phyloP scores from a whole-genome alignment of 2,888 invertebrate genomes.

The Hedychridium roseum region DNA sequence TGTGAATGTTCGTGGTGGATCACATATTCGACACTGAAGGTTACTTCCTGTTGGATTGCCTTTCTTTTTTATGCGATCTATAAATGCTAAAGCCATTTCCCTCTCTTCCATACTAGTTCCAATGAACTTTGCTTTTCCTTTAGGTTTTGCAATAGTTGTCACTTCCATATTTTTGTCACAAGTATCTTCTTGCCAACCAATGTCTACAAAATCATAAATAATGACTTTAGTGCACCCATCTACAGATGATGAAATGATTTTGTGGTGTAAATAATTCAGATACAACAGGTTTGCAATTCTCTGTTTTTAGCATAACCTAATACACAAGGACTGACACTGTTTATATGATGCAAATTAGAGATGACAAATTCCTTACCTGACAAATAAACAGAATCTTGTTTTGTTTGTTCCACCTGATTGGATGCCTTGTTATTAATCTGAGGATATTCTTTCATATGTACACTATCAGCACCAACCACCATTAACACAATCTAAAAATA shows the following conservation, averaged over 20 bases:
- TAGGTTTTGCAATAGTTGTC: conserved; percentile 53
- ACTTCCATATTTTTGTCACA: conserved; percentile 24
- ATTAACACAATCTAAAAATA: conserved; percentile 58
- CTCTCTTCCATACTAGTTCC: conserved; percentile 64
- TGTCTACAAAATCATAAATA: conserved; percentile 18
- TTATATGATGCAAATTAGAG: conserved; percentile 1
- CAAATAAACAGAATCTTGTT: conserved; percentile 25
- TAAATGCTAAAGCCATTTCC: conserved; percentile 66
- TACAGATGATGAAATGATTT: background rate
- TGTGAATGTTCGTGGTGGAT: conserved; percentile 67
- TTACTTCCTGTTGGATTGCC: conserved; percentile 59
- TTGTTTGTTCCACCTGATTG: conserved; percentile 28
- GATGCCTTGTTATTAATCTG: conserved; percentile 41
- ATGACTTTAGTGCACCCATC: background rate
- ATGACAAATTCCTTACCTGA: conserved; percentile 27
- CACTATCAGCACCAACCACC: conserved; percentile 56
- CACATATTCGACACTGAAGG: conserved; percentile 68
- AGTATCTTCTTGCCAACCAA: conserved; percentile 25
- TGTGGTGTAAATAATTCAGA: background rate
- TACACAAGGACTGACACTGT: no score
- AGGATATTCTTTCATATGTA: conserved; percentile 54
- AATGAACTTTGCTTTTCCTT: conserved; percentile 65
- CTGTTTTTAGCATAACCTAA: conserved; percentile 1
- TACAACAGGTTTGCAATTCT: no score
- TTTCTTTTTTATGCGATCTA: conserved; percentile 62